Evolutionary conservation across 1,140 invertebrate species (phyloP), one percentile per base, ranked within the genome.

Genomic region (Drosophila sproati): DNA sequence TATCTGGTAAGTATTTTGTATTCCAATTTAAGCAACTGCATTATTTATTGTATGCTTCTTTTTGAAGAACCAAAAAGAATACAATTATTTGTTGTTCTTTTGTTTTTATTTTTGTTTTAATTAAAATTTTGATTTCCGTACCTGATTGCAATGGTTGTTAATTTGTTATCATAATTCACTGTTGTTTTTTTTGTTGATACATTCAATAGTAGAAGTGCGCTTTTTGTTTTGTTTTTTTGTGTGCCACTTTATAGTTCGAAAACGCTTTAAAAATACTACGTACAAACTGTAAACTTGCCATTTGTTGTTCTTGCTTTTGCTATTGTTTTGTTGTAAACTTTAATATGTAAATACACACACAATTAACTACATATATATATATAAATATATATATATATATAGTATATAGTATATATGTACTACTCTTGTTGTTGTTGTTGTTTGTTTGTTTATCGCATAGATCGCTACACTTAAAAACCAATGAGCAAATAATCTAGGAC

Each of bases 41-140:
- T 61, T 69, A 31, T 43, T 48, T 48, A 43, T 66, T 59, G 63
- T 59, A 12, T 52, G 32, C 34, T 50, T 54, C 10, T 29, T 8
- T 39, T 41, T 64, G 35, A 55, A 56, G 34, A 71, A 28, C 59
- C 32, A 52, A 56, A 62, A 82, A 71, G 62, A 51, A 71, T 60
- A 51, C 47, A 64, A 43, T 60, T 34, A 31, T 70, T 54, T 55
- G 4, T 20, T 47, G 20, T 12, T 28, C 12, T 41, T 28, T 12
- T 31, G 35, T 41, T 73, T 41, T 12, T 45, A 6, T 75, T 55
- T 28, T 74, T 43, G n/a, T 39, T 29, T 47, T 66, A 78, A 78
- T 80, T 75, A 80, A 82, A 89, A 88, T 88, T 88, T 88, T 88
- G 83, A 88, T 88, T 88, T 88, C 73, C 83, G 64, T 83, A 89